Conservation (phyloP, 2,113 vertebrate species). For the Harpagus bidentatus region DNA sequence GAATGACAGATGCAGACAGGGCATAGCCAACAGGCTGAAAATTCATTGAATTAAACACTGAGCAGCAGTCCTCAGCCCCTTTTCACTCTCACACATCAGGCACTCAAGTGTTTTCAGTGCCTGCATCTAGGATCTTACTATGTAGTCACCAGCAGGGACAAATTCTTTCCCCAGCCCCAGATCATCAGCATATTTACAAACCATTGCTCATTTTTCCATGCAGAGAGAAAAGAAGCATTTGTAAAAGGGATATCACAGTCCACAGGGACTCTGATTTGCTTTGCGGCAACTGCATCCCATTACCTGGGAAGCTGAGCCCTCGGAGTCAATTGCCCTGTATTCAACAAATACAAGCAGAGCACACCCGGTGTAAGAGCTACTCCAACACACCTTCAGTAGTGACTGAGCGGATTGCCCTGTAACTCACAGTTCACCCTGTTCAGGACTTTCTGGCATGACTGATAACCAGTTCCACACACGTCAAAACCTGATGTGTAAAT, state of each 20-base stretch:
- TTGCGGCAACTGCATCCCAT: not conserved
- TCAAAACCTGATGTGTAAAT: not conserved
- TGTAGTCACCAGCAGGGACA: not conserved
- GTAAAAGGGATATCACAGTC: not conserved
- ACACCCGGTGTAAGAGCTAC: not conserved
- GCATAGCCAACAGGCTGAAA: not conserved
- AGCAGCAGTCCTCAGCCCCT: not conserved
- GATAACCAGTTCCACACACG: not conserved
- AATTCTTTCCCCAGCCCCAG: not conserved
- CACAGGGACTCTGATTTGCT: not conserved
- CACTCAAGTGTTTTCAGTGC: not conserved
- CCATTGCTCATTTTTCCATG: not conserved
- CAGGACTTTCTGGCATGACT: not conserved
- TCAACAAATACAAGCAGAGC: not conserved
- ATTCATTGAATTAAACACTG: not conserved
- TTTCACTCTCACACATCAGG: not conserved
- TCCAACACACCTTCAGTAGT: not conserved
- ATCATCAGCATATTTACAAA: not conserved
- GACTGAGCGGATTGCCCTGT: not conserved
- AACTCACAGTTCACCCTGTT: not conserved
- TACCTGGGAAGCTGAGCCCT: not conserved
- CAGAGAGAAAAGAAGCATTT: not conserved
- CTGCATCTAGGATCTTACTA: not conserved
- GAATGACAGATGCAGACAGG: not conserved
- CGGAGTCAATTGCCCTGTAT: fast-evolving